Conservation (phyloP, 2,888 invertebrate species). For the Conistra vaccinii region DNA sequence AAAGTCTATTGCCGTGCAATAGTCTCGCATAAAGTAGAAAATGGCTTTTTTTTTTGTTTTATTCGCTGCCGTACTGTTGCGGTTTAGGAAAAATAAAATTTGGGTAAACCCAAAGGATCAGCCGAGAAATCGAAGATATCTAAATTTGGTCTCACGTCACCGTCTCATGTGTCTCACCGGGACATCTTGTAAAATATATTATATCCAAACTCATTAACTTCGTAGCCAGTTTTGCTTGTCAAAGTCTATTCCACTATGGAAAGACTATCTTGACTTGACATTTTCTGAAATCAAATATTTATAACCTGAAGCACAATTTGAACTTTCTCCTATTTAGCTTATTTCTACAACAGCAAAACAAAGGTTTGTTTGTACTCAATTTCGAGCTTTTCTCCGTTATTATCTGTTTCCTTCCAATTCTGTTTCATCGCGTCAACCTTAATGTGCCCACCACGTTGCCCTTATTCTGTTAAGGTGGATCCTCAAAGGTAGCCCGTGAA, state of each 20-base stretch:
- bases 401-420: slow-evolving; percentile 23
- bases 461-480: neutral
- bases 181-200: neutral
- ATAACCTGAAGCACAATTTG: neutral
- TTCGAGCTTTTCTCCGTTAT: slow-evolving; percentile 1
- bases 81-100: too few relatives aligned
- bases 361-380: slow-evolving; percentile 19
- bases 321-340: neutral
- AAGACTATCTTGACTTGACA: neutral
- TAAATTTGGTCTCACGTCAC: too few relatives aligned
- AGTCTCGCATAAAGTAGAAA: too few relatives aligned
- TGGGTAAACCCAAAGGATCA: too few relatives aligned
- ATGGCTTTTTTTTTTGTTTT: too few relatives aligned
- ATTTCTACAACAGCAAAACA: slow-evolving; percentile 4
- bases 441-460: slow-evolving; percentile 5
- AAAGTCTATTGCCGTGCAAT: too few relatives aligned
- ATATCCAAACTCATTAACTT: too few relatives aligned
- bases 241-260: neutral
- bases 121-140: too few relatives aligned
- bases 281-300: neutral
- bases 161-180: too few relatives aligned
- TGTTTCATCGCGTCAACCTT: slow-evolving; percentile 14
- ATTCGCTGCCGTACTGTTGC: too few relatives aligned
- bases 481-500: too few relatives aligned
- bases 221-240: neutral